Conservation (phyloP, 2,797 vertebrate species). For the Urosaurus nigricauda region DNA sequence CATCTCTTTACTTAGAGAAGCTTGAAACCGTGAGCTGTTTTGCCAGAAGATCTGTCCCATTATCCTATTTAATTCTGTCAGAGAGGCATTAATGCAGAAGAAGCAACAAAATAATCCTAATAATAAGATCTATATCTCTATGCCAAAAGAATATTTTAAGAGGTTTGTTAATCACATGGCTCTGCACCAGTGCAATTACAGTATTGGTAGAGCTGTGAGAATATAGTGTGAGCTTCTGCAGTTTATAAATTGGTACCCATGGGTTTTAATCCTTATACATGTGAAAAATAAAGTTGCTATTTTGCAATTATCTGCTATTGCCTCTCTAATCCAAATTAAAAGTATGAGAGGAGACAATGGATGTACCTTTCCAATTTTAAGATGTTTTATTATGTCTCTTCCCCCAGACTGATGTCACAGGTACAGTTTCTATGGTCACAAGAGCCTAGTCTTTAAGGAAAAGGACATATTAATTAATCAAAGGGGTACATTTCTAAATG, state of each 20-base stretch:
- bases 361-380: background rate
- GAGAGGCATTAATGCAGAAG: background rate
- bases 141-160: background rate
- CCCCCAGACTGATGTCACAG: background rate
- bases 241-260: background rate
- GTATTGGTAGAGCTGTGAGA: background rate
- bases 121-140: background rate
- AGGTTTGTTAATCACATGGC: background rate
- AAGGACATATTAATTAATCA: constrained; percentile 6
- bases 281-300: background rate
- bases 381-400: rapidly evolving
- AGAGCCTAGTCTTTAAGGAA: background rate
- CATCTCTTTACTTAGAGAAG: background rate
- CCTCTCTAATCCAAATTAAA: constrained; percentile 36
- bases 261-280: constrained; percentile 11
- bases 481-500: constrained; percentile 15
- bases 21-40: background rate
- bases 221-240: background rate
- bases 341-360: background rate
- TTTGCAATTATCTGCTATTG: constrained; percentile 3
- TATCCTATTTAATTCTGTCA: constrained; percentile 1
- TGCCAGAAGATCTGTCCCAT: background rate
- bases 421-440: constrained; percentile 34
- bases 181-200: background rate
- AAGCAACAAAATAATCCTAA: background rate